A percentile compares a stretch with the other conserved stretches of the same genome.
phyloP scores from a whole-genome alignment of 2,888 invertebrate genomes.

The Endotricha flammealis region DNA sequence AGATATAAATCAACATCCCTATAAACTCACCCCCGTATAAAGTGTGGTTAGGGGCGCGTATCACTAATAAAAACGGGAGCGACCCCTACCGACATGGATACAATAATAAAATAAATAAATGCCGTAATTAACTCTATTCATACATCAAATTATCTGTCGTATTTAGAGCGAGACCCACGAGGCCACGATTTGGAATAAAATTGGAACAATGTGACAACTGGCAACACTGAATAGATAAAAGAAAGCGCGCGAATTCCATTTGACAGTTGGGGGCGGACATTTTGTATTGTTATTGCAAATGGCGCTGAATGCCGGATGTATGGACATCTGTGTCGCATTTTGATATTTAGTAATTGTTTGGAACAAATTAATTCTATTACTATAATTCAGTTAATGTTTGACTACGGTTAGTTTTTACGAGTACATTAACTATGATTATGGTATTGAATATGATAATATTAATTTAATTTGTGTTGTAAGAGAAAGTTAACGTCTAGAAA shows the following conservation, averaged over 20 bases:
- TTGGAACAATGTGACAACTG: slow-evolving; percentile 33
- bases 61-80: slow-evolving; percentile 59
- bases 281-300: slow-evolving; percentile 53
- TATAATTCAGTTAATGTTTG: neutral
- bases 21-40: slow-evolving; percentile 41
- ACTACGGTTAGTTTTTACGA: neutral
- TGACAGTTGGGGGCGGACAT: slow-evolving; percentile 61
- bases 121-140: slow-evolving; percentile 70
- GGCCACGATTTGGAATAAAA: slow-evolving; percentile 38
- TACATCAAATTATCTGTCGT: slow-evolving; percentile 60
- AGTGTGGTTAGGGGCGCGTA: slow-evolving; percentile 47
- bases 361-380: slow-evolving; percentile 23
- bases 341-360: slow-evolving; percentile 9
- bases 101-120: slow-evolving; percentile 74
- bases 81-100: slow-evolving; percentile 61
- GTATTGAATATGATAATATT: too few relatives aligned
- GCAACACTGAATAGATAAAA: slow-evolving; percentile 15
- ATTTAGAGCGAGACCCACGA: slow-evolving; percentile 40
- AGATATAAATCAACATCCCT: slow-evolving; percentile 49
- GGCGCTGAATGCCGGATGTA: slow-evolving; percentile 29
- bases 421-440: too few relatives aligned
- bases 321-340: slow-evolving; percentile 18
- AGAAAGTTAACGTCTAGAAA: too few relatives aligned
- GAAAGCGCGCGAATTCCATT: slow-evolving; percentile 51
- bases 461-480: too few relatives aligned